Evolutionary conservation across 2,797 vertebrate species (phyloP).

Genomic region (Cyclopterus lumpus): DNA sequence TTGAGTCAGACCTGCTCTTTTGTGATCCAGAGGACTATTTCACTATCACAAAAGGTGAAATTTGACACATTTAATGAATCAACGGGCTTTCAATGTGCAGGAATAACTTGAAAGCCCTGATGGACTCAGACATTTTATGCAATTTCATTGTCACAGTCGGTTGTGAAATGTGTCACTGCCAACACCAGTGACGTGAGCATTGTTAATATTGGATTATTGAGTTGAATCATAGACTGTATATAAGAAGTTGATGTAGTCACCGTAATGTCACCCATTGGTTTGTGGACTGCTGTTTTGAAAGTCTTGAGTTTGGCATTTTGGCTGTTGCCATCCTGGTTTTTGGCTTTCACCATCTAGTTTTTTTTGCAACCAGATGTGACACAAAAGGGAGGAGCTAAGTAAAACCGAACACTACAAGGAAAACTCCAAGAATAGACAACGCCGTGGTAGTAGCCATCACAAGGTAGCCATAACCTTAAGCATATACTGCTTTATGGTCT

Average conservation of each 20-base stretch:
- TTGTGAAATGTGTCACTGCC: neutral
- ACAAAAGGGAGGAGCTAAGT: no score
- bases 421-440: no score
- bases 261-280: neutral
- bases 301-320: neutral
- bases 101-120: neutral
- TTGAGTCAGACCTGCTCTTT: neutral
- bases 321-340: neutral
- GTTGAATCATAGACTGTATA: neutral
- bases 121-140: neutral
- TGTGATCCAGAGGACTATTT: neutral
- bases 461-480: neutral
- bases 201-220: neutral
- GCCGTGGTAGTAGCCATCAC: no score
- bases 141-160: neutral
- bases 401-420: no score
- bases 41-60: neutral
- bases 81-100: neutral
- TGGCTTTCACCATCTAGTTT: neutral
- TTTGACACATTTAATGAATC: neutral
- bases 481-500: neutral
- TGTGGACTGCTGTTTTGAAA: neutral
- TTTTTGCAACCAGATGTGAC: neutral
- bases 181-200: neutral
- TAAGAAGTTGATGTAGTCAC: neutral